Percentiles rank a stretch among this genome's conserved stretches.
These are phyloP conservation scores for Drosophila littoralis DNA, from an alignment of 1,140 invertebrate species.

Conservation along the genomic window DNA sequence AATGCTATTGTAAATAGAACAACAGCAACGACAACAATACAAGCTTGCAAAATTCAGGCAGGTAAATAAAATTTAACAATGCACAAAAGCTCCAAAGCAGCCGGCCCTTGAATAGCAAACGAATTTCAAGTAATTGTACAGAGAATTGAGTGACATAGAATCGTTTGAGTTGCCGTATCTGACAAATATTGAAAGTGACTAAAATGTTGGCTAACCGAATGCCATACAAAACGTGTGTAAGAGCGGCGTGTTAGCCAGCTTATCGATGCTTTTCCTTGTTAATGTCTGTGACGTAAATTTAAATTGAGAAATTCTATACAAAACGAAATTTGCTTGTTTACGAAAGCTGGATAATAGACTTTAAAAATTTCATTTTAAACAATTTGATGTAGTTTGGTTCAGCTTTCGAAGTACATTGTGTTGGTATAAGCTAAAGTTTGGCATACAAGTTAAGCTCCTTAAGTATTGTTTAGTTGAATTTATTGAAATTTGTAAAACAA, in stretches of 20 bases:
- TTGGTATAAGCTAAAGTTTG: no score
- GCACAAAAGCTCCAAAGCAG: constrained; percentile 46
- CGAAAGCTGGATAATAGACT: not conserved
- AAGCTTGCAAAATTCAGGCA: constrained; percentile 2
- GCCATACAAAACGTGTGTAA: not conserved
- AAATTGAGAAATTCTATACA: not conserved
- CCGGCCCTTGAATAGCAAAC: constrained; percentile 9
- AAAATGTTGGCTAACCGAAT: constrained; percentile 20
- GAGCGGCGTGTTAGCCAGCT: not conserved
- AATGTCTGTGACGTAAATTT: not conserved
- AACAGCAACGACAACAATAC: constrained; percentile 22
- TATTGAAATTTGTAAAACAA: constrained; percentile 3
- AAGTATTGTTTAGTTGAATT: not conserved
- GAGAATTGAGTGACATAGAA: constrained; percentile 19
- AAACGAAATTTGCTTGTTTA: constrained; percentile 5
- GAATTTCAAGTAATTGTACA: constrained; percentile 32
- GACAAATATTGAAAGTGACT: constrained; percentile 32
- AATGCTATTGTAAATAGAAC: constrained; percentile 21
- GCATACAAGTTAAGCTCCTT: not conserved
- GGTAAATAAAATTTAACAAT: constrained; percentile 46
- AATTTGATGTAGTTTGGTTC: not conserved
- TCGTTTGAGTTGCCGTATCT: constrained; percentile 12
- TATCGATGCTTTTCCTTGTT: constrained; percentile 2
- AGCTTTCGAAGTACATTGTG: not conserved
- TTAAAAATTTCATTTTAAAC: not conserved